Evolutionary conservation across 2,888 invertebrate species (phyloP).

Genomic region (Diploptera punctata): DNA sequence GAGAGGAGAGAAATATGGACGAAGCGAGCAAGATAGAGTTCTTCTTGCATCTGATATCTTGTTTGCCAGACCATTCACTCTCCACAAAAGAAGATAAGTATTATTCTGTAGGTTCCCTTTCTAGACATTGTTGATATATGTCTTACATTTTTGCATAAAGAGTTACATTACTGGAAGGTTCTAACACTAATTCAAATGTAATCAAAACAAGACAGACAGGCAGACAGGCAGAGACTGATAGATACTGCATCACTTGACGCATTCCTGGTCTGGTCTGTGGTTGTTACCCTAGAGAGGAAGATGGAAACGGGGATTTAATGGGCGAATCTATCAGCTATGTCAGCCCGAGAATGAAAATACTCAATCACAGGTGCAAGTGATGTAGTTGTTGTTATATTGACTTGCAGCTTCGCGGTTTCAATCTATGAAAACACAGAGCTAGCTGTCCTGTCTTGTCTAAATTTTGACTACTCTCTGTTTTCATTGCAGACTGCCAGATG

Average conservation of each 20-base stretch:
- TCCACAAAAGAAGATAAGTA: conserved; percentile 39
- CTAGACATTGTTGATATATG: conserved; percentile 38
- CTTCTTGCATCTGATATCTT: conserved; percentile 39
- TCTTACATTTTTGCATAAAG: conserved; percentile 42
- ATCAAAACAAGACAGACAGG: conserved; percentile 34
- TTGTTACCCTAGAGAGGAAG: conserved; percentile 10
- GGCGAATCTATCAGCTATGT: conserved; percentile 24
- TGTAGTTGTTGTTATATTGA: neutral
- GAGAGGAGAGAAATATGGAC: conserved; percentile 27
- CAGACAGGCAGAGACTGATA: conserved; percentile 5
- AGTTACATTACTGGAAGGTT: conserved; percentile 37
- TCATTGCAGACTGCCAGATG: conserved; percentile 79
- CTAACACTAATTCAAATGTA: conserved; percentile 35
- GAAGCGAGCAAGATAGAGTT: conserved; percentile 30
- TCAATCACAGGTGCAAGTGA: conserved; percentile 19
- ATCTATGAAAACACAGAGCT: conserved; percentile 10
- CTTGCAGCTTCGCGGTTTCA: conserved; percentile 1
- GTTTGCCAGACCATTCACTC: conserved; percentile 40
- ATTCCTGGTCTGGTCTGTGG: conserved; percentile 5
- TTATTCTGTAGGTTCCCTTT: conserved; percentile 26
- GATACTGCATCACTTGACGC: conserved; percentile 23
- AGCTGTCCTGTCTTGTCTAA: conserved; percentile 42
- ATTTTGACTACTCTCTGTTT: conserved; percentile 65
- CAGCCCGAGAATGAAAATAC: neutral
- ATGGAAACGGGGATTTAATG: conserved; percentile 25